Evolutionary conservation across 2,888 invertebrate genomes (phyloP).

Genomic region (Microplitis manilae): DNA sequence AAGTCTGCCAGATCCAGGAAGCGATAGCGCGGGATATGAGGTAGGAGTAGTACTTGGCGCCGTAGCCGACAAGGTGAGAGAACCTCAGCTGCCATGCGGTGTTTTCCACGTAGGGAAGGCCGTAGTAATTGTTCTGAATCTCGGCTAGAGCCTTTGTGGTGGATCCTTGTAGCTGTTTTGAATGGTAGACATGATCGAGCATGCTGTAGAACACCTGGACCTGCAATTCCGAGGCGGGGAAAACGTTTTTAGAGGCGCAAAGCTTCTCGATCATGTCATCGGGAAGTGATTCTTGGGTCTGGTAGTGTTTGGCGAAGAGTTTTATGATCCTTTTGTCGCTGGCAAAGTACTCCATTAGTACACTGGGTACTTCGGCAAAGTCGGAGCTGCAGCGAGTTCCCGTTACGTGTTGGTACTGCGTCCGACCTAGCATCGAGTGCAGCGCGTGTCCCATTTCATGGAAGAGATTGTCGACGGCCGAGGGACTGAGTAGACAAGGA

Average conservation of each 20-base stretch:
- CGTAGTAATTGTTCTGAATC: conserved; percentile 88
- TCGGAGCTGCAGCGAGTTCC: conserved; percentile 98
- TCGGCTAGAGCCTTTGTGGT: conserved; percentile 84
- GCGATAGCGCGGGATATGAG: conserved; percentile 94
- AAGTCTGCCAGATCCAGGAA: conserved; percentile 91
- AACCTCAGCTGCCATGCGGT: conserved; percentile 98
- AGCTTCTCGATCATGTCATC: conserved; percentile 84
- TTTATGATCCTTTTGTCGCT: conserved; percentile 88
- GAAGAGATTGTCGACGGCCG: conserved; percentile 95
- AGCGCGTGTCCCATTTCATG: conserved; percentile 99
- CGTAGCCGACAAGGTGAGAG: conserved; percentile 97
- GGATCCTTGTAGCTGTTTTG: conserved; percentile 72
- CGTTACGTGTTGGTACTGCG: conserved; percentile 96
- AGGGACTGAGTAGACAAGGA: conserved; percentile 86
- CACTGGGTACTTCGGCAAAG: conserved; percentile 99
- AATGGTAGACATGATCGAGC: conserved; percentile 92
- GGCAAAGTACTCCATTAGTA: conserved; percentile 98
- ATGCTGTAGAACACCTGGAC: conserved; percentile 94
- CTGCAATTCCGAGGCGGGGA: conserved; percentile 91
- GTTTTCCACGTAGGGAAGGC: conserved; percentile 87
- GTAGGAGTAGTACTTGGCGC: conserved; percentile 99
- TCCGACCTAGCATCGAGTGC: conserved; percentile 98
- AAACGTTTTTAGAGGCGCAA: conserved; percentile 89
- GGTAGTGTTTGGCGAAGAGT: conserved; percentile 91
- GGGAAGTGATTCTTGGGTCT: conserved; percentile 88